Base-by-base conservation (phyloP, 2,797 vertebrate genomes). In the Pseudomugil tenellus region DNA sequence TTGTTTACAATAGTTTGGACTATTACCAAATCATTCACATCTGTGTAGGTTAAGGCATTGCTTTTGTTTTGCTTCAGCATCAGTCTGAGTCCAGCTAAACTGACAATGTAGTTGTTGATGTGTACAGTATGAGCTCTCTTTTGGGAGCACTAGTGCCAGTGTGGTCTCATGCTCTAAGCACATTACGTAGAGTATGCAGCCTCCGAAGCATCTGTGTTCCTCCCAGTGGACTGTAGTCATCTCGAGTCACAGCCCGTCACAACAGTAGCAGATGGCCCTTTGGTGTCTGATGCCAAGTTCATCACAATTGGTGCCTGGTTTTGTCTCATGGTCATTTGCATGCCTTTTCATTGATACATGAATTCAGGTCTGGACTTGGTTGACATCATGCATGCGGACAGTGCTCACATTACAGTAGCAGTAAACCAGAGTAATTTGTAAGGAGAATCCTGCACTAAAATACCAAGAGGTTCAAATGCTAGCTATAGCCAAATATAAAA, bases 251-350 rank as follows among this genome's bases (percentile, higher is more conserved):
- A 80, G 77, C 58, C 78, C 79, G 62, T 86, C 88, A 87, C 83
- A 87, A 85, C 80, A 82, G 81, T 75, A 79, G 72, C 89, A 91
- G 88, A 90, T 91, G 88, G 85, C 70, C 53, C 72, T 39, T 61
- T 65, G 41, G 57, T 56, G 25, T 73, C 51, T 64, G 21, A 8
- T 56, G 76, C 73, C 76, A 81, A 80, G 75, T 66, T 58, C 28
- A 74, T 62, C 79, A 87, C 90, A 89, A 82, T 89, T 74, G 77
- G 58, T 80, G 58, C 55, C 81, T 59, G 72, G 74, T 77, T 74
- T 73, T 70, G 25, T 52, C 25, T 52, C 4, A 63, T 57, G 53
- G 34, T 63, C 65, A 79, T 79, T 81, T 62, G 76, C 75, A 74
- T 81, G 48, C 26, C 67, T 77, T 75, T 77, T 71, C 26, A 69